Base-by-base conservation (phyloP, 2,113 vertebrate species). In the Meleagris gallopavo region DNA sequence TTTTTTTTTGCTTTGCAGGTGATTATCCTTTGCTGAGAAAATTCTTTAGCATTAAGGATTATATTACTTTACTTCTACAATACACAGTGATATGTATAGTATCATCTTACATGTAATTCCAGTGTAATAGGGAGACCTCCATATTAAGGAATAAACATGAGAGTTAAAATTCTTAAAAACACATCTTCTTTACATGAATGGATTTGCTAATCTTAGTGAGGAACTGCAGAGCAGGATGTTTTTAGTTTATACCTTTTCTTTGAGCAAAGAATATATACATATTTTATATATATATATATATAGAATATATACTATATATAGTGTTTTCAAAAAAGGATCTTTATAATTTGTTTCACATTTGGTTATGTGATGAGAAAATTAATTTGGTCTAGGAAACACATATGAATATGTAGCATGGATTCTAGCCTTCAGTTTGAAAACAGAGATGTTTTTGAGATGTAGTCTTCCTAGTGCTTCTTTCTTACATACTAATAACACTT, bases 401-500 rank as follows among this genome's bases (percentile, higher is more conserved):
- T 74, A 70, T 52, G 70, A 78, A 45, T 71, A 38, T 84, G 48
- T 77, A 61, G 21, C 82, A 43, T 77, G 89, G 82, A 88, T 95
- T 93, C 79, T 57, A 93, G 89, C 50, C 69, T 45, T 69, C 40
- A 73, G 40, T 90, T 93, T 83, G 61, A 92, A 83, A 61, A 75
- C 61, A 79, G 52, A 86, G 58, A 61, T 73, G 60, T 46, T 95
- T 95, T 89, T 93, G 96, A 29, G 96, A 96, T 97, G 54, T 76
- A 86, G 86, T 61, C 88, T 92, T 73, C 86, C 73, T 95, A 71
- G 55, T 92, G 81, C 80, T 94, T 73, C 89, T 76, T 91, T 95
- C 70, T 96, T 92, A 94, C 95, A 81, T 93, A 61, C 30, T 72
- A 71, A 94, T 97, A 96, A 80, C 90, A 78, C 89, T 95, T 70